These are phyloP conservation scores for Lamprotornis superbus DNA, from an alignment of 2,113 vertebrate genomes.

Conservation along the genomic window DNA sequence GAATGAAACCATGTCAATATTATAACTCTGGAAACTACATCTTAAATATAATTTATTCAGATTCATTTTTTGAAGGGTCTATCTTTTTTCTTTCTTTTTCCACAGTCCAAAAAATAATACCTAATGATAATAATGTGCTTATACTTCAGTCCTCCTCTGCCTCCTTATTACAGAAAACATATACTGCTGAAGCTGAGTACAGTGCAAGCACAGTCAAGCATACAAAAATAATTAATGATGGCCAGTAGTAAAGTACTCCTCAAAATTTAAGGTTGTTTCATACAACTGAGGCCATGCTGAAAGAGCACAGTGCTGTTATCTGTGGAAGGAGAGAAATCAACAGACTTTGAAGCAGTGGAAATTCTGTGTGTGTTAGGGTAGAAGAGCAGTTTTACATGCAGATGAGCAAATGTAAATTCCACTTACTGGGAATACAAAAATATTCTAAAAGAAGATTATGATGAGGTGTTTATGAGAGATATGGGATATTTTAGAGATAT, in stretches of 20 bases:
- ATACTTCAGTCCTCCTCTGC: background rate
- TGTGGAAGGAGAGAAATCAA: constrained; percentile 59
- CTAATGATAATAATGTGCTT: background rate
- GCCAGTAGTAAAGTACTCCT: constrained; percentile 11
- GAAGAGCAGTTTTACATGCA: constrained; percentile 50
- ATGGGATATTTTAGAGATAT: constrained; percentile 39
- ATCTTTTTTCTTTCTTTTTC: background rate
- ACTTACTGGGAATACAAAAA: constrained; percentile 40
- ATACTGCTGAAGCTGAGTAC: background rate
- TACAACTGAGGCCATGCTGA: constrained; percentile 32
- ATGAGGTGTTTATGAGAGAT: constrained; percentile 52
- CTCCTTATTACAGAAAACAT: background rate
- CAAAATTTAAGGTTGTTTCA: constrained; percentile 38
- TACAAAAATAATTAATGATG: constrained; percentile 1
- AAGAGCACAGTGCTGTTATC: constrained; percentile 36
- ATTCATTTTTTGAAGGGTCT: background rate
- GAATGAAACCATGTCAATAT: background rate
- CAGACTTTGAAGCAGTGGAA: constrained; percentile 55
- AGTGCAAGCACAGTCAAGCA: background rate
- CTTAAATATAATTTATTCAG: background rate
- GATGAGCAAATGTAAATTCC: constrained; percentile 47
- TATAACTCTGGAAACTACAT: background rate
- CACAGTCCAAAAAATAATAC: background rate
- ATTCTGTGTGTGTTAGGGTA: constrained; percentile 29
- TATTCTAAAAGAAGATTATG: constrained; percentile 33